phyloP scores from a whole-genome alignment of 2,113 vertebrate genomes.

The Micromys minutus region DNA sequence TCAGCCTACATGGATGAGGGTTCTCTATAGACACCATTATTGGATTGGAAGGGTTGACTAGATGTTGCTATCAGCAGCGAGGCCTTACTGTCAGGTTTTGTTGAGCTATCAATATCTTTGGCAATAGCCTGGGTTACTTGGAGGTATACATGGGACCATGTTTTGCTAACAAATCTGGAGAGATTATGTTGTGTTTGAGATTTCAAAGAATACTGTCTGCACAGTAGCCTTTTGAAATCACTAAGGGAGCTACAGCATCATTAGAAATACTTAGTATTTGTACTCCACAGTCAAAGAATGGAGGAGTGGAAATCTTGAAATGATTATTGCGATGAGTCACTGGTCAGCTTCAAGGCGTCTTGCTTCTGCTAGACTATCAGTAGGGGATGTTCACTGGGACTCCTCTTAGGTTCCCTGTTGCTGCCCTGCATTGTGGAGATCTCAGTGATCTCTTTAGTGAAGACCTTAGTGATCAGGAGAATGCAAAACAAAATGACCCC shows the following conservation, averaged over 20 bases:
- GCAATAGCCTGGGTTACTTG: neutral
- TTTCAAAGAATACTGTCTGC: neutral
- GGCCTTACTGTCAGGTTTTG: neutral
- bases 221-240: neutral
- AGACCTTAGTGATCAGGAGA: too few relatives aligned
- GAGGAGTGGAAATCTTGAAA: neutral
- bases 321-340: neutral
- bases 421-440: neutral
- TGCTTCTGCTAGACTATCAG: neutral
- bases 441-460: too few relatives aligned
- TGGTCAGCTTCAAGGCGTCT: neutral
- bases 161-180: neutral
- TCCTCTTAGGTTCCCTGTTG: too few relatives aligned
- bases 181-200: neutral
- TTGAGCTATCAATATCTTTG: neutral
- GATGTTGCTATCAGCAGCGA: neutral
- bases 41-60: neutral
- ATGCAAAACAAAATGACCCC: too few relatives aligned
- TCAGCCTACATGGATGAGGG: neutral
- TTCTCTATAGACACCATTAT: neutral
- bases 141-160: neutral
- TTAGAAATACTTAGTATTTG: neutral
- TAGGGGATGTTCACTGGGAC: neutral
- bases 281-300: neutral
- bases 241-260: neutral